Percentiles rank a stretch among this genome's conserved stretches.
Evolutionary conservation across 2,888 invertebrate genomes (phyloP).

Genomic region (Rugalucina vietnamica): DNA sequence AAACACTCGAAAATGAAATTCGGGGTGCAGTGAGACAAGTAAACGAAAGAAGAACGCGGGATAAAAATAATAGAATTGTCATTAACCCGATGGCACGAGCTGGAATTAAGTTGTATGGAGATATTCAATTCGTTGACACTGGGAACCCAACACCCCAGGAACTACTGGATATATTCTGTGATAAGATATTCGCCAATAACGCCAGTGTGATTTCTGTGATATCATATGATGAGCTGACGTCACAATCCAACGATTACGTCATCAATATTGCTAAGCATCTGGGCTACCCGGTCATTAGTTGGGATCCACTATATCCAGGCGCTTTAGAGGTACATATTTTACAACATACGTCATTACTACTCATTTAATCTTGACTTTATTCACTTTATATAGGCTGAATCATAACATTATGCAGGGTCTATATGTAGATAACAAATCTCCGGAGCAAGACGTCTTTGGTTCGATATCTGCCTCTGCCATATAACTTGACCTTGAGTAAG

Average conservation of each 20-base stretch:
- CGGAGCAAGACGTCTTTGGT: too few relatives aligned
- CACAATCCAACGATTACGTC: slow-evolving; percentile 50
- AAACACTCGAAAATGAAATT: neutral
- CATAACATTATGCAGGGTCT: too few relatives aligned
- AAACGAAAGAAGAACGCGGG: neutral
- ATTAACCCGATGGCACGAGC: neutral
- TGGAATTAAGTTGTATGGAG: slow-evolving; percentile 16
- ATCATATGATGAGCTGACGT: slow-evolving; percentile 24
- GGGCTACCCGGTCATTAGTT: slow-evolving; percentile 60
- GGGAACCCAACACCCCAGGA: slow-evolving; percentile 39
- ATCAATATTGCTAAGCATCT: slow-evolving; percentile 39
- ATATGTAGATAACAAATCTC: too few relatives aligned
- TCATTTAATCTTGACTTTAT: too few relatives aligned
- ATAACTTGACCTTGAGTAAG: too few relatives aligned
- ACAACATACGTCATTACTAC: too few relatives aligned
- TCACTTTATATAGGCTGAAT: too few relatives aligned
- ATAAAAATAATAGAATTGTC: too few relatives aligned
- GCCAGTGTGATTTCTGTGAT: slow-evolving; percentile 50
- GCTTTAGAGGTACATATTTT: slow-evolving; percentile 51
- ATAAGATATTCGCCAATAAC: slow-evolving; percentile 43
- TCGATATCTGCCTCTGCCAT: too few relatives aligned
- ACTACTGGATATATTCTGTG: slow-evolving; percentile 56
- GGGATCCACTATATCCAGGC: slow-evolving; percentile 60
- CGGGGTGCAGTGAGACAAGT: neutral
- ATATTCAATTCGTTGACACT: slow-evolving; percentile 19